These are phyloP conservation scores for Bombus breviceps DNA, from an alignment of 1,140 invertebrate genomes.

Conservation along the genomic window DNA sequence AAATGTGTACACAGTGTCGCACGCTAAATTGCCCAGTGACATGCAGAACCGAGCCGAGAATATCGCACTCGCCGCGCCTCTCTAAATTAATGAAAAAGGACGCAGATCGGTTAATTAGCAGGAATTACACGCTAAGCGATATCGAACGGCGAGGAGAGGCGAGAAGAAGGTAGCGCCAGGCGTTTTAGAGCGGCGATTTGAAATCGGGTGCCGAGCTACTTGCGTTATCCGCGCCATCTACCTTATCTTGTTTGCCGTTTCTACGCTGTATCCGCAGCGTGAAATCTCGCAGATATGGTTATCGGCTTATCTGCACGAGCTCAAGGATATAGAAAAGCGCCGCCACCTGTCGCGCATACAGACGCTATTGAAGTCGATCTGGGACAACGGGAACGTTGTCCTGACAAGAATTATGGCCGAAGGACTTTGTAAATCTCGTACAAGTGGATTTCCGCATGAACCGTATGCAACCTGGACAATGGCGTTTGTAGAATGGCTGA, in stretches of 20 bases:
- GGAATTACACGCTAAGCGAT: background rate
- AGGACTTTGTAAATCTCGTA: background rate
- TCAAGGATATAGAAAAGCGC: constrained; percentile 24
- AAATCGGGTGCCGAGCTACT: background rate
- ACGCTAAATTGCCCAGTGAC: background rate
- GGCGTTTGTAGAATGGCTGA: background rate
- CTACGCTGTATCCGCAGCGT: constrained; percentile 41
- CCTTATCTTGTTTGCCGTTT: constrained; percentile 55
- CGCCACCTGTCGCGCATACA: constrained; percentile 31
- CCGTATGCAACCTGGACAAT: background rate
- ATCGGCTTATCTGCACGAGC: constrained; percentile 47
- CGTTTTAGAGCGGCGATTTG: background rate
- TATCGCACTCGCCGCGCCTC: background rate
- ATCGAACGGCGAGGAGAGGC: too few species aligned
- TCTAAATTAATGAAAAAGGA: constrained; percentile 27
- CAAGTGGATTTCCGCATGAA: background rate
- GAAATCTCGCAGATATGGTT: constrained; percentile 56
- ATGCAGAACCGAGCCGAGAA: background rate
- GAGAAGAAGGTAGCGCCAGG: background rate
- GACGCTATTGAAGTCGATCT: background rate
- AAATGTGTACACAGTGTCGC: constrained; percentile 12
- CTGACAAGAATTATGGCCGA: background rate
- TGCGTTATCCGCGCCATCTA: background rate
- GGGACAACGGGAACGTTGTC: constrained; percentile 9
- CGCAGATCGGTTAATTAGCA: constrained; percentile 42